A percentile compares a stretch with the other conserved stretches of the same genome.
These are phyloP conservation scores for Corydoras maculifer DNA, from an alignment of 2,113 vertebrate species.

Conservation along the genomic window DNA sequence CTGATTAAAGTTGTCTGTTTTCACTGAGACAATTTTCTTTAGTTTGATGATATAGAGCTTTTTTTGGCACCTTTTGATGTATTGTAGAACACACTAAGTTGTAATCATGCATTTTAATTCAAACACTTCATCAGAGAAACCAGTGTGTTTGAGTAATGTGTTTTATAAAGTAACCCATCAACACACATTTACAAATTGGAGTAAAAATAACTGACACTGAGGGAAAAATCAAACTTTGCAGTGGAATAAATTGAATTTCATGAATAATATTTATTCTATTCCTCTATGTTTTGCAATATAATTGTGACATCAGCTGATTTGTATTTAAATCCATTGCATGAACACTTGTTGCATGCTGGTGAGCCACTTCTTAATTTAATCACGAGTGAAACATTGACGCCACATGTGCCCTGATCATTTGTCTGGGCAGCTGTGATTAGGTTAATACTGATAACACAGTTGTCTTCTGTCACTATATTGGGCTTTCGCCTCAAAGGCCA, in stretches of 20 bases:
- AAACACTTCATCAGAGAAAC: background rate
- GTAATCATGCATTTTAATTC: background rate
- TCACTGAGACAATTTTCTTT: too few relatives aligned
- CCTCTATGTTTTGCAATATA: too few relatives aligned
- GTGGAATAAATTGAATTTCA: too few relatives aligned
- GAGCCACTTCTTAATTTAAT: slow-evolving; percentile 56
- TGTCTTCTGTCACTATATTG: slow-evolving; percentile 69
- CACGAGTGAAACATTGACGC: slow-evolving; percentile 62
- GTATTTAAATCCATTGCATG: too few relatives aligned
- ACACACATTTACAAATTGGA: too few relatives aligned
- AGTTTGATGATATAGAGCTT: background rate
- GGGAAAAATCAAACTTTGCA: too few relatives aligned
- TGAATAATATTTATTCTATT: too few relatives aligned
- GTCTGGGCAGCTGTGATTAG: slow-evolving; percentile 60
- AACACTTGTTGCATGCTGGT: slow-evolving; percentile 19
- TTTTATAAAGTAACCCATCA: too few relatives aligned
- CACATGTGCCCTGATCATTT: slow-evolving; percentile 60
- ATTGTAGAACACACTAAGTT: background rate
- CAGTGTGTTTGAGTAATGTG: too few relatives aligned
- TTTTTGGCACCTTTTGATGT: background rate
- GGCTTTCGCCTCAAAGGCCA: slow-evolving; percentile 63
- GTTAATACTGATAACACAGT: slow-evolving; percentile 73
- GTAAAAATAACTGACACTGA: too few relatives aligned
- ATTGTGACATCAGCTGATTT: too few relatives aligned
- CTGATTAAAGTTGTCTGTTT: too few relatives aligned